Conservation (phyloP, 37 sponge, comb jelly and placozoan genomes). For the Hexactinellida sp. region DNA sequence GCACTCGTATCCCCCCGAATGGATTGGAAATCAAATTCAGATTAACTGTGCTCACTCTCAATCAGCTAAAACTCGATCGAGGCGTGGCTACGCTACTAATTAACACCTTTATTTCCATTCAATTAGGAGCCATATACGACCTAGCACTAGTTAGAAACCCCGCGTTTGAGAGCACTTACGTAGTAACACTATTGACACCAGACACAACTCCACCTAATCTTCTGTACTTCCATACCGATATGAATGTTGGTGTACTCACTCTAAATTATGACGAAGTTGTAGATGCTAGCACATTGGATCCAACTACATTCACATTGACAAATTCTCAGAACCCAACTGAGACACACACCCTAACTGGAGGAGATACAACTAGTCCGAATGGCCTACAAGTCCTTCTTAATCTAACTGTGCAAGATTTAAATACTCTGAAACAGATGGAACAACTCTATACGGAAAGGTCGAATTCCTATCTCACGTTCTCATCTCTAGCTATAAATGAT, state of each 20-base stretch:
- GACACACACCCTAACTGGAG: conserved; percentile 46
- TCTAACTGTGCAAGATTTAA: conserved; percentile 56
- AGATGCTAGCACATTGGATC: conserved; percentile 34
- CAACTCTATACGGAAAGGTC: conserved; percentile 27
- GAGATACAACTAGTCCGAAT: conserved; percentile 59
- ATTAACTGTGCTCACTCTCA: neutral
- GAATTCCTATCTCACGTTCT: conserved; percentile 51
- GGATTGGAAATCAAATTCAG: neutral
- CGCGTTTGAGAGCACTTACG: neutral
- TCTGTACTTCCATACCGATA: conserved; percentile 45
- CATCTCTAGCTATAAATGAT: conserved; percentile 35
- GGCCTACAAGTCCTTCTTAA: conserved; percentile 37
- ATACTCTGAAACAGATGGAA: conserved; percentile 48
- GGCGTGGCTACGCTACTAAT: neutral
- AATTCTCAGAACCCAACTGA: neutral
- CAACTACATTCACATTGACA: conserved; percentile 34
- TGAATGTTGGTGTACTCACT: conserved; percentile 49
- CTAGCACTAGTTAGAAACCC: neutral
- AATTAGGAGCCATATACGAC: neutral
- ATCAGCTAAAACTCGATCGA: conserved; percentile 9
- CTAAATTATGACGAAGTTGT: conserved; percentile 64
- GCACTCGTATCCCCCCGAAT: neutral
- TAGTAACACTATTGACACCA: neutral
- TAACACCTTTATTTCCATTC: neutral
- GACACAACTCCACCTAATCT: conserved; percentile 35